These are phyloP conservation scores for Dicrurus megarhynchus DNA, from an alignment of 2,113 vertebrate species.

Conservation along the genomic window DNA sequence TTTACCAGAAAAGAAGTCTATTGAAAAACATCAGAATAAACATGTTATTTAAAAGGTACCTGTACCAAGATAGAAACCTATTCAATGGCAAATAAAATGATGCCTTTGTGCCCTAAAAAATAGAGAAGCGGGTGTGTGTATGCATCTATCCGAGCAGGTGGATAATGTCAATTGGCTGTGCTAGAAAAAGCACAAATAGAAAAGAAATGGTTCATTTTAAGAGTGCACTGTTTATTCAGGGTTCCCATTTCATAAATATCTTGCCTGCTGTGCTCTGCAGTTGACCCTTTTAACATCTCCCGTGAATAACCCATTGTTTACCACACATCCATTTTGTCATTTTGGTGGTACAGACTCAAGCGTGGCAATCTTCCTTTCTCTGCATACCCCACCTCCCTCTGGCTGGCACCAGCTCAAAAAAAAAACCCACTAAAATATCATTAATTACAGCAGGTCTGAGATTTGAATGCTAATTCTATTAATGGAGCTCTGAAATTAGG, in stretches of 20 bases:
- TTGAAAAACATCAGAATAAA: slow-evolving; percentile 9
- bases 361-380: slow-evolving; percentile 60
- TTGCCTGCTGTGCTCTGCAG: slow-evolving; percentile 60
- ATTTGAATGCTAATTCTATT: slow-evolving; percentile 59
- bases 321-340: slow-evolving; percentile 48
- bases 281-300: slow-evolving; percentile 59
- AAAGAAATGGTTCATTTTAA: slow-evolving; percentile 54
- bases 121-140: neutral
- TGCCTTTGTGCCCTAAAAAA: slow-evolving; percentile 27
- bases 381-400: slow-evolving; percentile 24
- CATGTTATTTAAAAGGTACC: slow-evolving; percentile 9
- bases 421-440: slow-evolving; percentile 27
- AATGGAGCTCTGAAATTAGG: slow-evolving; percentile 62
- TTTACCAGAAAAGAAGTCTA: neutral
- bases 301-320: slow-evolving; percentile 67
- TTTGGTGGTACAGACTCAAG: slow-evolving; percentile 66
- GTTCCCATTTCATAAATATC: slow-evolving; percentile 71
- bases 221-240: slow-evolving; percentile 51
- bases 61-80: neutral
- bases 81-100: neutral
- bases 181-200: slow-evolving; percentile 39
- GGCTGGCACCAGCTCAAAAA: slow-evolving; percentile 21
- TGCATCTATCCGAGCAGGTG: slow-evolving; percentile 33
- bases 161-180: slow-evolving; percentile 51
- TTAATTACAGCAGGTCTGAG: slow-evolving; percentile 56